Conservation (phyloP, 2,797 vertebrate genomes). For the Thunnus albacares region DNA sequence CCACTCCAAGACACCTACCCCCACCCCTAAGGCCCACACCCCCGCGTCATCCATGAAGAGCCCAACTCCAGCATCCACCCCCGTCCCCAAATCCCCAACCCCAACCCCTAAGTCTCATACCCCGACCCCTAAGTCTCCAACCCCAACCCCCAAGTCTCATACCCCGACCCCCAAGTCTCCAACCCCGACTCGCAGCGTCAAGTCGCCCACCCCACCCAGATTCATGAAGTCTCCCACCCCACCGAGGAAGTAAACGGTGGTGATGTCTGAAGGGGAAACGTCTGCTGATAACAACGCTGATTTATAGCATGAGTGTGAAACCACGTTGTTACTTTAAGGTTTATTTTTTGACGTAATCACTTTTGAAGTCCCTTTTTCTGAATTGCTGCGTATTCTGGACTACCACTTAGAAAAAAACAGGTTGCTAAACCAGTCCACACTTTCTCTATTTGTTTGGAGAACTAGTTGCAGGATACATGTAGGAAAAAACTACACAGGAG, state of each 20-base stretch:
- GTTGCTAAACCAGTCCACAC: not conserved
- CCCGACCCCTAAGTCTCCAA: conserved; percentile 60
- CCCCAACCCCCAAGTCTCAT: conserved; percentile 68
- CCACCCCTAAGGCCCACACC: conserved; percentile 62
- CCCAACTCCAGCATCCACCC: conserved; percentile 69
- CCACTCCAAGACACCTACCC: conserved; percentile 73
- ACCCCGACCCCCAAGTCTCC: conserved; percentile 60
- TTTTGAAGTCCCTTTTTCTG: conserved; percentile 1
- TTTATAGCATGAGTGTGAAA: conserved; percentile 73
- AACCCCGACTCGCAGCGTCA: conserved; percentile 64
- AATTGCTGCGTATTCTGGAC: conserved; percentile 9
- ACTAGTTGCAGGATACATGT: not conserved
- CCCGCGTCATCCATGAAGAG: conserved; percentile 59
- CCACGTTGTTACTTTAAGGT: conserved; percentile 47
- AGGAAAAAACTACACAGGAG: not conserved
- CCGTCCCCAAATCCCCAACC: conserved; percentile 73
- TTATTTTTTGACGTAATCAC: conserved; percentile 41
- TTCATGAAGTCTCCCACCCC: conserved; percentile 81
- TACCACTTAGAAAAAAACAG: not conserved
- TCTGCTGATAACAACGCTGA: conserved; percentile 46
- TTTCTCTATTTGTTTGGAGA: not conserved
- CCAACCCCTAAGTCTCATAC: conserved; percentile 62
- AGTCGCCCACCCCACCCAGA: conserved; percentile 68
- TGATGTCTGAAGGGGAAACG: conserved; percentile 30
- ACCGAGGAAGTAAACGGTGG: conserved; percentile 80